Base-by-base conservation (phyloP, 2,113 vertebrate species). In the Bubo bubo region DNA sequence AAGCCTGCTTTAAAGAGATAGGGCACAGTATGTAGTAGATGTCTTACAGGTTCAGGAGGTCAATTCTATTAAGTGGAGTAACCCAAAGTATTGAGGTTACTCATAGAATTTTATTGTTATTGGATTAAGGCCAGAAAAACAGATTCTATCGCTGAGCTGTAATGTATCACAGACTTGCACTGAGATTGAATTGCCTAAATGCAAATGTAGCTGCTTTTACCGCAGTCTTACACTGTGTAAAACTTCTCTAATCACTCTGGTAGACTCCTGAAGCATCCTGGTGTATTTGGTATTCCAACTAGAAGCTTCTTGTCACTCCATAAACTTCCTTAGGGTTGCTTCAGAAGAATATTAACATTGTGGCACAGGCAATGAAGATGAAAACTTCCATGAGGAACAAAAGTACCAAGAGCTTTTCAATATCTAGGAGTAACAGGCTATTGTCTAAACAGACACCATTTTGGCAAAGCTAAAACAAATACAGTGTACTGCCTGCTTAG, bases 61-160 rank as follows among this genome's bases (percentile, higher is more conserved):
- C 96, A 96, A 59, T 82, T 88, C 93, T 94, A 50, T 92, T 98
- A 97, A 97, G 50, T 93, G 76, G 80, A 97, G 85, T 94, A 97
- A 91, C 93, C 77, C 66, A 21, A 49, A 90, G 84, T 80, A 94
- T 41, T 62, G 90, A 94, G 93, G 85, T 96, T 97, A 94, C 92
- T 96, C 96, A 95, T 41, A 97, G 95, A 90, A 66, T 83, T 52
- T 35, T 97, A 93, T 97, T 97, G 92, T 97, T 93, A 58, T 95
- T 98, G 97, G 97, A 86, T 87, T 55, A 73, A 79, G 37, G 97
- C 97, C 98, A 98, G 94, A 77, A 92, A 95, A 94, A 39, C 86
- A 97, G 97, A 96, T 97, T 96, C 93, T 93, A 94, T 97, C 93
- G 16, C 85, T 95, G 94, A 8, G 21, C 95, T 95, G 68, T 98